Percentiles rank a stretch among this genome's conserved stretches.
phyloP scores from a whole-genome alignment of 2,113 vertebrate species.

The Paramormyrops kingsleyae region DNA sequence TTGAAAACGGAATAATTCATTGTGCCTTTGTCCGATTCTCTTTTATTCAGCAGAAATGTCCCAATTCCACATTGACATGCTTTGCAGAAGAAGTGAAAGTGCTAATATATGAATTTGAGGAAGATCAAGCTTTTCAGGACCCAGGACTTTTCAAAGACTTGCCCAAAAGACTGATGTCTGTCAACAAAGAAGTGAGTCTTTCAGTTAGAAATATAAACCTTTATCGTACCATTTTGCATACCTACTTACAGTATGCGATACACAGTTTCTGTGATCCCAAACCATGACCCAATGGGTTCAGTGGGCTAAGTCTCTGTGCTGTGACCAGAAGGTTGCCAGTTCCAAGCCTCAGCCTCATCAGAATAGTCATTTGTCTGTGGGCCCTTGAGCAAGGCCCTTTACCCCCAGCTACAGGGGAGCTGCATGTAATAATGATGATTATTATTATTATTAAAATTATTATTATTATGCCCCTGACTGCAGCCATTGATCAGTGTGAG shows the following conservation, averaged over 20 bases:
- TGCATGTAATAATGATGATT: background rate
- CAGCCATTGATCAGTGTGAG: background rate
- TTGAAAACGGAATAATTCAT: background rate
- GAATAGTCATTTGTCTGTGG: background rate
- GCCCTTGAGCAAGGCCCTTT: background rate
- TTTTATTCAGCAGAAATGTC: constrained; percentile 41
- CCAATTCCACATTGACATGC: constrained; percentile 31
- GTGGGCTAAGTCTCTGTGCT: background rate
- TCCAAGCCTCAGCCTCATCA: background rate
- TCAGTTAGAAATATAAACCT: background rate
- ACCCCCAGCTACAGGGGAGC: background rate
- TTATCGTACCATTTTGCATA: background rate
- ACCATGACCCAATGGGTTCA: background rate
- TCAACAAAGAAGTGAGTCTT: constrained; percentile 26
- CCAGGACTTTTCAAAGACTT: background rate
- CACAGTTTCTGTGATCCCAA: background rate
- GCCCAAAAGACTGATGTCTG: background rate
- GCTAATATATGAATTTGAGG: constrained; percentile 23
- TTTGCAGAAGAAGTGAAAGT: constrained; percentile 31
- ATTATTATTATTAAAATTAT: too few relatives aligned
- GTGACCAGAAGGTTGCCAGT: background rate
- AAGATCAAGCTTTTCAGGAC: background rate
- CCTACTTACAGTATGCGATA: background rate
- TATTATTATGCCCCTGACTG: background rate
- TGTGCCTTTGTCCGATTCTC: background rate